A percentile compares a stretch with the other conserved stretches of the same genome.
Conservation (phyloP, 2,113 vertebrate species). For the Mirza zaza region DNA sequence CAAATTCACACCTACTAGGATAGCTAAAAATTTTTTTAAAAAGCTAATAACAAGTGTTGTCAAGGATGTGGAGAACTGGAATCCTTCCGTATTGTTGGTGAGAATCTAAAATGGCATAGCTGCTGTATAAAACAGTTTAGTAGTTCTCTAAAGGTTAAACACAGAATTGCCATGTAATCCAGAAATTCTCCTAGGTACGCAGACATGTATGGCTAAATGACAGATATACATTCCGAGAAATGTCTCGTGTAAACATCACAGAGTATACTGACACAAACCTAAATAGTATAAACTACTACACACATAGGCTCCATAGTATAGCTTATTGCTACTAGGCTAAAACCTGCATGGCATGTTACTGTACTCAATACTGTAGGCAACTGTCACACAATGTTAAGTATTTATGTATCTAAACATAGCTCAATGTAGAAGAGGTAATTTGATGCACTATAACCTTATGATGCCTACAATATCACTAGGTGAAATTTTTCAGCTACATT, state of each 20-base stretch:
- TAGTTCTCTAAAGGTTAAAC: not conserved
- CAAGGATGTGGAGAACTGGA: not conserved
- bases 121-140: not conserved
- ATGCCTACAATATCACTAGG: not conserved
- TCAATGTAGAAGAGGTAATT: not conserved
- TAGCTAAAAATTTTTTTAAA: not conserved
- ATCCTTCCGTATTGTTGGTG: not conserved
- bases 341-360: not conserved
- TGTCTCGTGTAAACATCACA: not conserved
- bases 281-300: not conserved
- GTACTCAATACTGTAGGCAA: not conserved
- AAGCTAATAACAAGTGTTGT: not conserved
- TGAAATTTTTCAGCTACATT: not conserved
- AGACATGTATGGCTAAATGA: not conserved
- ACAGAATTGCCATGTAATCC: not conserved
- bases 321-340: not conserved
- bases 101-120: not conserved
- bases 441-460: not conserved
- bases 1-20: not conserved
- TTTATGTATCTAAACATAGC: not conserved
- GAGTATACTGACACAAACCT: not conserved
- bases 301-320: not conserved
- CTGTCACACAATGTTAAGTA: not conserved
- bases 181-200: not conserved
- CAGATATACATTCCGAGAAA: not conserved